Base-by-base conservation (phyloP, 2,113 vertebrate genomes). In the Corythoichthys intestinalis region DNA sequence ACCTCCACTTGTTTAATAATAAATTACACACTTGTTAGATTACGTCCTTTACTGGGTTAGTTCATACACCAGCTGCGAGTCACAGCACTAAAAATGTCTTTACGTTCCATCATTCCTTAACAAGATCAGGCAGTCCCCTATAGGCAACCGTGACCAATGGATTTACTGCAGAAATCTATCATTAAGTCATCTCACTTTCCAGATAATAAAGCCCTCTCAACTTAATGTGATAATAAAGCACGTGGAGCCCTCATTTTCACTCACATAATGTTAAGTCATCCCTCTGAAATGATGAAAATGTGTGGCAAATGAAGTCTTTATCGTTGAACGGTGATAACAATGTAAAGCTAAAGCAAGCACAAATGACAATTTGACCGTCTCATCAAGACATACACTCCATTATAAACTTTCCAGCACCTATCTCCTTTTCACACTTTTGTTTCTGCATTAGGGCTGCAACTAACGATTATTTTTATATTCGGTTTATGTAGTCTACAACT, bases 101-200 rank as follows among this genome's bases (percentile, higher is more conserved):
- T 62, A 52, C 69, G 69, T 79, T 73, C 20, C 62, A 75, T 78
- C 73, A 71, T 64, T 76, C 61, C 74, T 83, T 72, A 87, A 83
- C 78, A 48, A 82, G 64, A 28, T 64, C 56, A 79, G 71, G 48
- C 67, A 67, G 75, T 66, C 65, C 68, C 68, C 62, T 71, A 57
- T 75, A 77, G 72, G 79, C 68, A 77, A 15, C 68, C 52, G 68
- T 54, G 74, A 80, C 72, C 69, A 78, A 83, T 78, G 73, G 61
- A 76, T 86, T 83, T 66, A 81, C 46, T 75, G 75, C 70, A 81
- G 69, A 67, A 56, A 65, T 66, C 72, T 65, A 79, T 78, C 75
- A 38, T 75, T 81, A 82, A 86, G 78, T 75, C 72, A 61, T 63
- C 73, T 78, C 76, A 84, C 83, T 69, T 77, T 52, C 34, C 61